Percentiles rank a stretch among this genome's conserved stretches.
These are phyloP conservation scores for Megaceryle alcyon DNA, from an alignment of 2,797 vertebrate genomes.

Conservation along the genomic window DNA sequence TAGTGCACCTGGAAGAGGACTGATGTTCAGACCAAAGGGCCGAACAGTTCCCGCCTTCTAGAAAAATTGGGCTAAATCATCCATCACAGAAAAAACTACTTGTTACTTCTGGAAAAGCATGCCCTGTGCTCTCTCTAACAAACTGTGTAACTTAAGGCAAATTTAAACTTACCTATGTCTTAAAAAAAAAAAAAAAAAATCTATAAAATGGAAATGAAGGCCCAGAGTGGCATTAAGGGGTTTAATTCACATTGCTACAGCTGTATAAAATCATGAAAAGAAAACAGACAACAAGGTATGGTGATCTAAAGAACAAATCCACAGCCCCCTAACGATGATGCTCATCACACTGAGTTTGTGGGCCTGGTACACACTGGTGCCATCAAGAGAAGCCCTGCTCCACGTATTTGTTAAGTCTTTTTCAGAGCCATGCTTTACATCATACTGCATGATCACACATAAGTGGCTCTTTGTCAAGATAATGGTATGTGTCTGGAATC, in stretches of 20 bases:
- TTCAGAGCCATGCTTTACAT: not conserved
- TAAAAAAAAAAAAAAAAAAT: not conserved
- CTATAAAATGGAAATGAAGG: not conserved
- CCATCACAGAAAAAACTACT: not conserved
- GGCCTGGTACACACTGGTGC: not conserved
- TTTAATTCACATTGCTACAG: not conserved
- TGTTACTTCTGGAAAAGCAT: not conserved
- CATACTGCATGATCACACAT: not conserved
- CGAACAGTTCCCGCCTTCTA: not conserved
- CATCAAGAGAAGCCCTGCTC: not conserved
- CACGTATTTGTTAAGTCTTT: not conserved
- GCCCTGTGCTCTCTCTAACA: fast-evolving
- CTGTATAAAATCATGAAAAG: not conserved
- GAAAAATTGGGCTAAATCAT: not conserved
- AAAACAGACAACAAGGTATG: not conserved
- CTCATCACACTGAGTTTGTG: fast-evolving
- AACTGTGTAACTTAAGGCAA: not conserved
- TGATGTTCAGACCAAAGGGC: not conserved
- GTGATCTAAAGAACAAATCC: not conserved
- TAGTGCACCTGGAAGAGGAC: fast-evolving
- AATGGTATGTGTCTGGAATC: not conserved
- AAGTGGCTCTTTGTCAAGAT: not conserved
- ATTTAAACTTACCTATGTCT: not conserved
- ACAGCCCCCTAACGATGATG: not conserved
- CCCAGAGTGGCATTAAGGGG: not conserved